Base-by-base conservation (phyloP, 53 echinoderm and acorn worm genomes). In the Hippasteria phrygiana region DNA sequence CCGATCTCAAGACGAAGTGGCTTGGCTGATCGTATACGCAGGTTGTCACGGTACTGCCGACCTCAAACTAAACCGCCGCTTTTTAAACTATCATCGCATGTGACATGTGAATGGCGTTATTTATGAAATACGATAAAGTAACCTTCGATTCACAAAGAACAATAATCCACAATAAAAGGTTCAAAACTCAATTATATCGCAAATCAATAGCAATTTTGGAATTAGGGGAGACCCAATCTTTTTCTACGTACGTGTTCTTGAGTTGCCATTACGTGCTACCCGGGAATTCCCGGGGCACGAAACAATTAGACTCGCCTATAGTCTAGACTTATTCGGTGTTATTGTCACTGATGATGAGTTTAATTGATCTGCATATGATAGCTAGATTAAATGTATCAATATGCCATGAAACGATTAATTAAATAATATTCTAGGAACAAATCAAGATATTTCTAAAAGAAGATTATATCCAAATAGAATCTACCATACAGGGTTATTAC, bases 281-380 rank as follows among this genome's bases (percentile, higher is more conserved):
- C 62, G 79, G 79, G 79, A 79, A 59, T 55, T 56, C 79, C 79
- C 79, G 1, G 35, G 41, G 79, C 79, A 79, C 79, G 79, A 79
- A 79, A 79, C 59, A 67, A 73, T 56, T 78, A 62, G 40, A 79
- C 79, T 79, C 62, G 79, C 1, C 22, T 29, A 56, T 48, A 18
- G 48, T 17, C 33, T 9, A 67, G n/a, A n/a, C n/a, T n/a, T n/a
- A n/a, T n/a, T n/a, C n/a, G n/a, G n/a, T n/a, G n/a, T n/a, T n/a
- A n/a, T n/a, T n/a, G n/a, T n/a, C n/a, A n/a, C n/a, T n/a, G n/a
- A n/a, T n/a, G n/a, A n/a, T n/a, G n/a, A n/a, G n/a, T n/a, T n/a
- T n/a, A n/a, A n/a, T n/a, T n/a, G n/a, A n/a, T n/a, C n/a, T n/a
- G n/a, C n/a, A n/a, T n/a, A n/a, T n/a, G n/a, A n/a, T n/a, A n/a